Conservation (phyloP, 2,888 invertebrate species). For the Eustalomyia histrio region DNA sequence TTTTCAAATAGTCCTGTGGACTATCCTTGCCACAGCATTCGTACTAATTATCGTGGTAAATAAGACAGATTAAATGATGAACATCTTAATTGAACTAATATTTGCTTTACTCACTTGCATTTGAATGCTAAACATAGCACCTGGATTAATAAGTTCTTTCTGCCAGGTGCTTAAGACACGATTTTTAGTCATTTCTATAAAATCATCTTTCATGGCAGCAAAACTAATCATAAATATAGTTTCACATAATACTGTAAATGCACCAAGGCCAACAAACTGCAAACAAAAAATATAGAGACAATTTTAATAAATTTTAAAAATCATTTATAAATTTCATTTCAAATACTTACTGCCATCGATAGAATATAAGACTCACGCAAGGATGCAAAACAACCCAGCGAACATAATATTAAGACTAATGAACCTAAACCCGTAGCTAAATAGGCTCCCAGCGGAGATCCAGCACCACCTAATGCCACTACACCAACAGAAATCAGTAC, state of each 20-base stretch:
- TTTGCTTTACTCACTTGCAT: conserved; percentile 56
- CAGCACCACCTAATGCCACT: conserved; percentile 72
- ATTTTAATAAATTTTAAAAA: not conserved
- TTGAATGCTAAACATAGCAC: conserved; percentile 73
- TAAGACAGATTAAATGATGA: not conserved
- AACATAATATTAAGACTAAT: conserved; percentile 69
- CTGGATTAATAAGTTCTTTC: conserved; percentile 66
- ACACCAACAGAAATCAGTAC: conserved; percentile 73
- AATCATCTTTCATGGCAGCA: conserved; percentile 67
- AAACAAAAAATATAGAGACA: not conserved
- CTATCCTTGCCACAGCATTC: conserved; percentile 73
- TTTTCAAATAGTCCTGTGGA: conserved; percentile 72
- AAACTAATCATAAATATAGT: conserved; percentile 71
- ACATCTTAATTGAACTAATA: not conserved
- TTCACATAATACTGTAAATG: conserved; percentile 66
- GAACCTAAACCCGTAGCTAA: conserved; percentile 69
- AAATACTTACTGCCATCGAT: conserved; percentile 68
- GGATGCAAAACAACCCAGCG: conserved; percentile 72
- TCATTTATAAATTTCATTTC: not conserved
- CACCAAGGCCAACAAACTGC: conserved; percentile 66
- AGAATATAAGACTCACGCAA: conserved; percentile 73
- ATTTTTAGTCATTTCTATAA: conserved; percentile 69
- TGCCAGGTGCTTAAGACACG: conserved; percentile 71
- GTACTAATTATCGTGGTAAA: conserved; percentile 63
- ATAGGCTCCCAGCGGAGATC: conserved; percentile 72